phyloP scores from a whole-genome alignment of 1,140 invertebrate species.

The Drosophila punjabiensis region DNA sequence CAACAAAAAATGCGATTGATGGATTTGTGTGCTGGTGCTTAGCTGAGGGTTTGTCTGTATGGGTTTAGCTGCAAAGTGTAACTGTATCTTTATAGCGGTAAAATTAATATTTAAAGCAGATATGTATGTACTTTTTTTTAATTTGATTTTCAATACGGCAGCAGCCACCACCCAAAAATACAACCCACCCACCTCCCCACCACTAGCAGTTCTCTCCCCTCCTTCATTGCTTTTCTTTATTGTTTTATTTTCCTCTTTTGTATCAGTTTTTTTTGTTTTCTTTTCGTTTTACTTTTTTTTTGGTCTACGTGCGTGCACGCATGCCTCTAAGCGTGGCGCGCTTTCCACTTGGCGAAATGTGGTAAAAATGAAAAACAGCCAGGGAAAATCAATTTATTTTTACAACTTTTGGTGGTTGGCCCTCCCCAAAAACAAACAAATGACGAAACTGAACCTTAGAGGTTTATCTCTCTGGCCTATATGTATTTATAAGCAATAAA shows the following conservation, averaged over 20 bases:
- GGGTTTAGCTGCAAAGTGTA: slow-evolving; percentile 16
- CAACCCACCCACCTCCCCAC: slow-evolving; percentile 18
- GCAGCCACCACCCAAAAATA: slow-evolving; percentile 27
- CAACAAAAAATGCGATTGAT: slow-evolving; percentile 19
- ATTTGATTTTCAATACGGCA: slow-evolving; percentile 6
- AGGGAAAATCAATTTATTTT: slow-evolving; percentile 63
- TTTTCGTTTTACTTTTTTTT: not conserved
- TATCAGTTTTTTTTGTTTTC: slow-evolving; percentile 1
- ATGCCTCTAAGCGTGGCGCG: slow-evolving; percentile 38
- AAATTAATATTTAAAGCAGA: slow-evolving; percentile 3
- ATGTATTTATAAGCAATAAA: slow-evolving; percentile 32
- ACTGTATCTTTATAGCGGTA: slow-evolving; percentile 25
- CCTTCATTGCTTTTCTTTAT: not conserved
- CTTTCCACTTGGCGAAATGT: slow-evolving; percentile 31
- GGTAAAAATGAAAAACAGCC: slow-evolving; percentile 42
- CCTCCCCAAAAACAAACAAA: slow-evolving; percentile 15
- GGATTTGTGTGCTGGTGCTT: slow-evolving; percentile 8
- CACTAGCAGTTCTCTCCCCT: not conserved
- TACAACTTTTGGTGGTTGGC: slow-evolving; percentile 38
- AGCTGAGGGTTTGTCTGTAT: not conserved
- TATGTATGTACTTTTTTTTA: not conserved
- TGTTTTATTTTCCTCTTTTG: slow-evolving; percentile 7
- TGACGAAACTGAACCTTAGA: slow-evolving; percentile 14
- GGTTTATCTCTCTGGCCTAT: slow-evolving; percentile 27
- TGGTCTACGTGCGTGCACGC: slow-evolving; percentile 70